Evolutionary conservation across 2,113 vertebrate genomes (phyloP), one percentile per base, ranked within the genome.

Genomic region (Stictonetta naevosa): DNA sequence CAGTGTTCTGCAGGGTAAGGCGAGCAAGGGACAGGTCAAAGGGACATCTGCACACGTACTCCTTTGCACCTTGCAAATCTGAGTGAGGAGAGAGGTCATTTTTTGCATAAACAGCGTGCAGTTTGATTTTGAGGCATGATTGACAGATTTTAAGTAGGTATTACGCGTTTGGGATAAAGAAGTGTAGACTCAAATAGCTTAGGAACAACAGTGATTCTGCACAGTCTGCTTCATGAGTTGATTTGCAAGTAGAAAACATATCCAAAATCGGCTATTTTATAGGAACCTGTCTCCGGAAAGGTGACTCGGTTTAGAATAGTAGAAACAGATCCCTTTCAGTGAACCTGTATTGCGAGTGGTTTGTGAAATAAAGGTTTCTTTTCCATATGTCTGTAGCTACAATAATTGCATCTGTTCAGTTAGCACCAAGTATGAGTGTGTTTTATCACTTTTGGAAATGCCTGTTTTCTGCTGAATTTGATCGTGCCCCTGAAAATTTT

Each of bases 381-480:
- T 33, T 67, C 73, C 73, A 6, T 4, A 13, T 23, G 22, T 63
- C 36, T 66, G 8, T 50, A 58, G 40, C 74, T 82, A 1, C 60
- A 62, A 33, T 13, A 13, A 31, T 21, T 6, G 0, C 6, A 44
- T 5, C 23, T 28, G 1, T 3, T 34, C 33, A 14, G 34, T 66
- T 36, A 44, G 3, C 5, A 34, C 0, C 52, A 11, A 58, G 36
- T 11, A 2, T 0, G 0, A 58, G 10, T 13, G 5, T 4, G 0
- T 66, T 67, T 33, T 23, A 7, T 38, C 0, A 0, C 83, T 75
- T 56, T 34, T 19, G 64, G 62, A 38, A 33, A 18, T 2, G 3
- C 33, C 31, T 6, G 2, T 40, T 50, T 50, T 14, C 55, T 44
- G 9, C 11, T 0, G 2, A 8, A 1, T 17, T 15, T 21, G n/a